Evolutionary conservation across 2,888 invertebrate genomes (phyloP), one percentile per base, ranked within the genome.

Genomic region (Acanthococcus lagerstroemiae): DNA sequence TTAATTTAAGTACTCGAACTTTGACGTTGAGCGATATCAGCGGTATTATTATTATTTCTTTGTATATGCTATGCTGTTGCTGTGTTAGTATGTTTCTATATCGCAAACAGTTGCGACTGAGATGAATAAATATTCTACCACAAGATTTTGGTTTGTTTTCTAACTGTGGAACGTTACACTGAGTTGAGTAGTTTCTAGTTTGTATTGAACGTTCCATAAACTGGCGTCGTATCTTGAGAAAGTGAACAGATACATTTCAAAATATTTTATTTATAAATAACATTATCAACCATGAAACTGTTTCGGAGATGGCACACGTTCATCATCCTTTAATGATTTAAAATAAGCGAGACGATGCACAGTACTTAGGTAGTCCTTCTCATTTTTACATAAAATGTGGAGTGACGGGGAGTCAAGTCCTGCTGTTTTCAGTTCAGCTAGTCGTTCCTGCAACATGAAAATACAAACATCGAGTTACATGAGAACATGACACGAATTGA

Each of bases 1-100:
- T 70, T 15, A 70, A 70, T 66, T 63, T 70, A 19, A 56, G 57
- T 58, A 30, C 68, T 5, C 30, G 67, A 17, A 69, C 69, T 25
- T 67, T 68, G 19, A 27, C 15, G 6, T 56, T 70, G 19, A 55
- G 67, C 44, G 50, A 55, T 21, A 9, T 63, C 2, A 44, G 5
- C 30, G 67, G 69, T 58, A 22, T 69, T 25, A 25, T 27, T 5
- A 60, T 70, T 17, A 22, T 70, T 21, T 58, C 50, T 52, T 9
- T 67, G 15, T 70, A 70, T 48, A 69, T 63, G 56, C 67, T 60
- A 45, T n/a, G 44, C 55, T 55, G 69, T 66, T 68, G 61, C 48
- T 63, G 19, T 27, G 50, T 57, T 12, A 26, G 54, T 26, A 57
- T 57, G n/a, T 55, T 21, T 57, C 61, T 68, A 21, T 61, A 68